Evolutionary conservation across 2,888 invertebrate genomes (phyloP).

Genomic region (Ypsolopha scabrella): DNA sequence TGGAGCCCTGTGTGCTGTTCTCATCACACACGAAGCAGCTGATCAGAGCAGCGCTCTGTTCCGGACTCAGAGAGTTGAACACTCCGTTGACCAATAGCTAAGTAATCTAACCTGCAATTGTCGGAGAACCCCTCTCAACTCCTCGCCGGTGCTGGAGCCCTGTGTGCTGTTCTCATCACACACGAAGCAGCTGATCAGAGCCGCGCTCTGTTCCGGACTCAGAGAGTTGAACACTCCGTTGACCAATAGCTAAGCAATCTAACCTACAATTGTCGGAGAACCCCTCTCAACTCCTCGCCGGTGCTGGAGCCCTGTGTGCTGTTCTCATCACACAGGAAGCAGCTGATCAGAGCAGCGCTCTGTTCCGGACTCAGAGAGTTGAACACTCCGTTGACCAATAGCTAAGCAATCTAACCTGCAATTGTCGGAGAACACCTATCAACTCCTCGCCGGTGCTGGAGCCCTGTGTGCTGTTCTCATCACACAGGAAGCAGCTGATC

Average conservation of each 20-base stretch:
- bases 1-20: constrained; percentile 83
- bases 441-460: constrained; percentile 85
- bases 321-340: constrained; percentile 95
- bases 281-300: constrained; percentile 77
- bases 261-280: too few species aligned
- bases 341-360: constrained; percentile 85
- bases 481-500: constrained; percentile 91
- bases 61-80: constrained; percentile 86
- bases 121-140: too few species aligned
- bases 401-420: constrained; percentile 89
- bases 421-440: too few species aligned
- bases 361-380: constrained; percentile 86
- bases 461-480: constrained; percentile 88
- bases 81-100: constrained; percentile 98
- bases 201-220: constrained; percentile 84
- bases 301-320: constrained; percentile 80
- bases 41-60: constrained; percentile 86
- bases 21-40: constrained; percentile 96
- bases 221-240: constrained; percentile 95
- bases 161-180: constrained; percentile 93
- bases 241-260: constrained; percentile 97
- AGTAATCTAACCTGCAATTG: constrained; percentile 87
- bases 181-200: constrained; percentile 91
- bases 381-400: constrained; percentile 98
- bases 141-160: constrained; percentile 82